Evolutionary conservation across 2,797 vertebrate genomes (phyloP).

Genomic region (Taeniopygia guttata): DNA sequence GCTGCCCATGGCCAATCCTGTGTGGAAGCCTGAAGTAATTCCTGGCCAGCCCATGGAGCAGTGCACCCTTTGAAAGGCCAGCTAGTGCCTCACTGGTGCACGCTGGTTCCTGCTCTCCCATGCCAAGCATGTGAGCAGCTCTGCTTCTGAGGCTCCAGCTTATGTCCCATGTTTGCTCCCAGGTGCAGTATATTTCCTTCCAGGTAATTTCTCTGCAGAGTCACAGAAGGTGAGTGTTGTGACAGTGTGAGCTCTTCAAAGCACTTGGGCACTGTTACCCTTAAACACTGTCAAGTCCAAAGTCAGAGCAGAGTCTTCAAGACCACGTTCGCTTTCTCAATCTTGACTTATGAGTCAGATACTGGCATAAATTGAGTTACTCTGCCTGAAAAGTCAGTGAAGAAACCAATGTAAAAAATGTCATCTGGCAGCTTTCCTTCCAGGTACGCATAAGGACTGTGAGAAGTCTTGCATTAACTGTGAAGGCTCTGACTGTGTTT

Average conservation of each 20-base stretch:
- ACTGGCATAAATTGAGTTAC: neutral
- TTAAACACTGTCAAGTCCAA: neutral
- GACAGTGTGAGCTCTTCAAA: neutral
- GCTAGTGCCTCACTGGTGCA: neutral
- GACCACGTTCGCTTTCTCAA: neutral
- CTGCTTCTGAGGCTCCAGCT: neutral
- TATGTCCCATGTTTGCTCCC: neutral
- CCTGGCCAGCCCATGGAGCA: neutral
- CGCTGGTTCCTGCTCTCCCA: fast-evolving
- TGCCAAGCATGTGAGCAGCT: neutral
- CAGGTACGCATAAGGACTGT: neutral
- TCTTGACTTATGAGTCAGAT: neutral
- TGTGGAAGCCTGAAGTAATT: neutral
- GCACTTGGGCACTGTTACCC: neutral
- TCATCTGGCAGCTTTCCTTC: neutral
- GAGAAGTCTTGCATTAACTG: neutral
- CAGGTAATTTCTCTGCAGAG: neutral
- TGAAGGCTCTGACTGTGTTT: neutral
- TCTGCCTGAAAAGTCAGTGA: neutral
- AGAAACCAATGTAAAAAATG: neutral
- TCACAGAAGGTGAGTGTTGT: neutral
- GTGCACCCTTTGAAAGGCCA: neutral
- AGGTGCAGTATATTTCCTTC: neutral
- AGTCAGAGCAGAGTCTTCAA: neutral
- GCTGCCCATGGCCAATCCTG: neutral